These are phyloP conservation scores for Sebastes variabilis DNA, from an alignment of 2,797 vertebrate genomes.

Conservation along the genomic window DNA sequence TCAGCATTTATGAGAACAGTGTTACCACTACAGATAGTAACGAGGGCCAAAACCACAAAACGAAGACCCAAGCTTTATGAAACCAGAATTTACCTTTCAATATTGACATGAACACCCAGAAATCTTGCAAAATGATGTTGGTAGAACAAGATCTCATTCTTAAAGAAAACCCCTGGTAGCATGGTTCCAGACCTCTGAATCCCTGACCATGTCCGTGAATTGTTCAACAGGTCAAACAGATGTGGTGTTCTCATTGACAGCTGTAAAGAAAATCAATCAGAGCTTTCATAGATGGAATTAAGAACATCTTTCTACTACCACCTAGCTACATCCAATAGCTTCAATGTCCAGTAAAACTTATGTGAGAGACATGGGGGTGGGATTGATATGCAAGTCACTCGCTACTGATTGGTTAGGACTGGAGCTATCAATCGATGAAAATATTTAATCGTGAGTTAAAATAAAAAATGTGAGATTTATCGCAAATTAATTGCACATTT, in stretches of 20 bases:
- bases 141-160: not conserved
- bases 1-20: not conserved
- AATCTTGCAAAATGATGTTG: too few relatives aligned
- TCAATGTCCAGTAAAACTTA: not conserved
- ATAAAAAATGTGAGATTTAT: too few relatives aligned
- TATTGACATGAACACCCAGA: not conserved
- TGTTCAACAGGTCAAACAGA: too few relatives aligned
- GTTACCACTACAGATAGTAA: not conserved
- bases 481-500: too few relatives aligned
- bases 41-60: not conserved
- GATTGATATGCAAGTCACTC: not conserved
- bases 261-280: too few relatives aligned
- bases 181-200: not conserved
- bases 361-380: not conserved
- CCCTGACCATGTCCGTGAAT: rapidly evolving
- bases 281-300: too few relatives aligned
- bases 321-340: too few relatives aligned
- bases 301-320: too few relatives aligned
- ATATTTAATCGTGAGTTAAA: too few relatives aligned
- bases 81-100: not conserved
- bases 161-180: not conserved
- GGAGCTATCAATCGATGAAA: too few relatives aligned
- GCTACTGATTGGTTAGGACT: not conserved
- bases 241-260: too few relatives aligned
- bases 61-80: not conserved